Evolutionary conservation across 2,113 vertebrate genomes (phyloP), one percentile per base, ranked within the genome.

Genomic region (Beaufortia kweichowensis): DNA sequence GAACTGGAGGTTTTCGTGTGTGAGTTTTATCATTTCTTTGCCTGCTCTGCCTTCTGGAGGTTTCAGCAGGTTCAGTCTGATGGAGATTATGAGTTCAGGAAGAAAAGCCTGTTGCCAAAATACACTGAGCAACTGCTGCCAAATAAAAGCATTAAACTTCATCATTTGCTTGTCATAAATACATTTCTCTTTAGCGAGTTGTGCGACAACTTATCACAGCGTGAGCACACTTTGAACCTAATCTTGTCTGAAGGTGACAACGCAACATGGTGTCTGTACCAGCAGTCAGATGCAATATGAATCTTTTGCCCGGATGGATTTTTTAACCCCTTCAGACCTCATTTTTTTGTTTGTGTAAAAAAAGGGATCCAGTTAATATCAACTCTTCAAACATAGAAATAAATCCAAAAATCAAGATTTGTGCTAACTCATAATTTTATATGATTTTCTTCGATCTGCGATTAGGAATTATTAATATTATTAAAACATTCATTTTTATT

Each of bases 101-200:
- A 46, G 57, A 61, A n/a, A 61, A 74, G 39, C 53, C 39, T 39
- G 31, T 71, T 41, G 69, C 69, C 33, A 59, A 43, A 59, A 17
- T 15, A 59, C 14, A 59, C 26, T 57, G 55, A 41, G 69, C 21
- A 26, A 7, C 33, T 28, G n/a, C 48, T 70, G 67, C 48, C 53
- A 72, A 72, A 57, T 59, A 59, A 71, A 21, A 59, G 69, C 69
- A 43, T 84, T 85, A 82, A 63, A 74, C n/a, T n/a, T n/a, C 79
- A 46, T 6, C 0, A 76, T 78, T 33, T 11, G 66, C 50, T 65
- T 0, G 23, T 0, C 48, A 75, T 78, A 87, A 71, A 85, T 85
- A 82, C 24, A 75, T 79, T 80, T 67, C 82, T 85, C 81, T 83
- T 9, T 63, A 11, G 46, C 9, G n/a, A 60, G 35, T 56, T 41